A percentile compares a stretch with the other conserved stretches of the same genome.
These are phyloP conservation scores for Nycticryphes semicollaris DNA, from an alignment of 2,113 vertebrate species.

Conservation along the genomic window DNA sequence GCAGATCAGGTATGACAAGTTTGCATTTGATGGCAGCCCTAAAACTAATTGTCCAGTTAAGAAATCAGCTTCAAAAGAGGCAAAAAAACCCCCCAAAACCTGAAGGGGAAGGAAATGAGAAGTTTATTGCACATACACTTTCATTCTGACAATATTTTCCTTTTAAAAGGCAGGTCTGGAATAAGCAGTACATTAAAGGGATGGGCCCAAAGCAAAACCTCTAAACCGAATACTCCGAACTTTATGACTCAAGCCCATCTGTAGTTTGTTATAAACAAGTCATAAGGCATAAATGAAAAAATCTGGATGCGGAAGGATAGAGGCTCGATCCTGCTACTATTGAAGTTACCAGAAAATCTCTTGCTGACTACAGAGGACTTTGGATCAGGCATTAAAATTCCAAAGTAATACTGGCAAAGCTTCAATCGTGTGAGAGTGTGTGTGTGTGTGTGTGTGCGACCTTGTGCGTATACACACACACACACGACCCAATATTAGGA, in stretches of 20 bases:
- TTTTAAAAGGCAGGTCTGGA: constrained; percentile 54
- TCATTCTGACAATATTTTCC: constrained; percentile 60
- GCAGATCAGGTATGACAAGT: constrained; percentile 47
- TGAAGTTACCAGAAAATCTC: constrained; percentile 60
- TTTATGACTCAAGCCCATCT: constrained; percentile 69
- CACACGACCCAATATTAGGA: not conserved
- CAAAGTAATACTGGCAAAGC: constrained; percentile 54
- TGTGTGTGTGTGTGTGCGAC: rapidly evolving
- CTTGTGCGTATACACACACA: not conserved
- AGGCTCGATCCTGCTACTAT: constrained; percentile 46
- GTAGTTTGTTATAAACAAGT: constrained; percentile 69
- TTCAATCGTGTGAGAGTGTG: constrained; percentile 10
- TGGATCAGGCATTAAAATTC: constrained; percentile 61
- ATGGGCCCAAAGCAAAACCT: constrained; percentile 57
- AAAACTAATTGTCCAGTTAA: constrained; percentile 48
- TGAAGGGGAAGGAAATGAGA: constrained; percentile 52
- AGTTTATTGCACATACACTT: constrained; percentile 51
- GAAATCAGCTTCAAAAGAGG: constrained; percentile 46
- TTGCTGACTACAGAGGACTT: constrained; percentile 57
- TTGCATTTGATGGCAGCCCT: not conserved
- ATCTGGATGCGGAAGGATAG: constrained; percentile 59
- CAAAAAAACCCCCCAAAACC: not conserved
- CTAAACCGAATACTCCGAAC: constrained; percentile 36
- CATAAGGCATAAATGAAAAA: constrained; percentile 71
- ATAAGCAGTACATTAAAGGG: constrained; percentile 55